Base-by-base conservation (phyloP, 2,113 vertebrate genomes). In the Amia ocellicauda region DNA sequence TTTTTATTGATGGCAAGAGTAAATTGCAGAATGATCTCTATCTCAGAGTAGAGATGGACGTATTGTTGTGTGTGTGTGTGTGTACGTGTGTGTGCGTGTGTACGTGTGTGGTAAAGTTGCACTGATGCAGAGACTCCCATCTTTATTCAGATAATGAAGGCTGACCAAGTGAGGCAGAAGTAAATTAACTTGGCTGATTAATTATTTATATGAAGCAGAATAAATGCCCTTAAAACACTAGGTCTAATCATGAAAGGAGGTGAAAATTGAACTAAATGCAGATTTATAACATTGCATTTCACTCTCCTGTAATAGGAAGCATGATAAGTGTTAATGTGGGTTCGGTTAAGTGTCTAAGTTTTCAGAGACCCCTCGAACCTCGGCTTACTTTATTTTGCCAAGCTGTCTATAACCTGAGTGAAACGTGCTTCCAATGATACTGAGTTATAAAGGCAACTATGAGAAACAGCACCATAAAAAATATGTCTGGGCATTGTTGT, bases 191-290 rank as follows among this genome's bases (percentile, higher is more conserved):
- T 89, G 86, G 87, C 88, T 91, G 91, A 95, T 97, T 93, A 93
- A 95, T 95, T 94, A 95, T 96, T 96, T 93, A 96, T 93, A 93
- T 89, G 88, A 94, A 91, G 90, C 89, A 93, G 92, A 95, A 94
- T 93, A 93, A 96, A 95, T 91, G 91, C 85, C 91, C 92, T 91
- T 92, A 94, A 94, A 96, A 92, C 88, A 91, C 83, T 84, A 85
- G 79, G 86, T 85, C 85, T 86, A 86, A 85, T 89, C 87, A 86
- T 80, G 82, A 90, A 90, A 90, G 84, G 82, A 90, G 85, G 88
- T 77, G 81, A 88, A 93, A 92, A 92, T 90, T 86, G 80, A 91
- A 90, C 81, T 81, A 86, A 92, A 91, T 86, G 88, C 71, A 88
- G 85, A 91, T 91, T 91, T 87, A 86, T 84, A 86, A 83, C 53